A percentile compares a stretch with the other conserved stretches of the same genome.
Conservation (phyloP, 2,797 vertebrate genomes). For the Fundulus diaphanus region DNA sequence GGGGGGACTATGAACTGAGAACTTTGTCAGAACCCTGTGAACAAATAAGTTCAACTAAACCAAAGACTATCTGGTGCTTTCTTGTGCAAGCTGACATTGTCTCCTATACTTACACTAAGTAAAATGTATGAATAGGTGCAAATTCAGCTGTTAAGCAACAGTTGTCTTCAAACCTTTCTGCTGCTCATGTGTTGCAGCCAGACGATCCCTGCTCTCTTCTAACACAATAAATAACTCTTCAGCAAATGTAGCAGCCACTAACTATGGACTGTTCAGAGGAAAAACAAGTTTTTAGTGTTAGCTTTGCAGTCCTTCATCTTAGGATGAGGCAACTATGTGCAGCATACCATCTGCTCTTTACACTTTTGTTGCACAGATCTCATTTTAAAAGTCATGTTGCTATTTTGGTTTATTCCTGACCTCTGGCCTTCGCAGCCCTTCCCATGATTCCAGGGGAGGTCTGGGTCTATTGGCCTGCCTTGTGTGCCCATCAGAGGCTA, state of each 20-base stretch:
- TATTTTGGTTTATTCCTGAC: conserved; percentile 83
- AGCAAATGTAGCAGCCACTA: conserved; percentile 12
- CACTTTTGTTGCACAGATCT: conserved; percentile 74
- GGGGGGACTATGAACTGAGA: too few relatives aligned
- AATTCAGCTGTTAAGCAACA: conserved; percentile 24
- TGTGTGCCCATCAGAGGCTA: conserved; percentile 56
- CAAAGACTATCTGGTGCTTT: background rate
- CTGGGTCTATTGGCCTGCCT: conserved; percentile 51
- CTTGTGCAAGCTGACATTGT: background rate
- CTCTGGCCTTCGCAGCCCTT: conserved; percentile 79
- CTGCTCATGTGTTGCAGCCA: background rate
- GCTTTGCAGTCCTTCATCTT: background rate
- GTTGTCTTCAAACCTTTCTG: background rate
- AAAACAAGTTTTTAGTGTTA: conserved; percentile 18
- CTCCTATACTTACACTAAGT: background rate
- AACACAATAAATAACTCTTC: conserved; percentile 6
- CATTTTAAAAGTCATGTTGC: conserved; percentile 88
- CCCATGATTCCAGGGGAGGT: conserved; percentile 19
- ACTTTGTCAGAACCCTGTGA: background rate
- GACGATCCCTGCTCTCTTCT: background rate
- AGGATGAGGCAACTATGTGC: conserved; percentile 16
- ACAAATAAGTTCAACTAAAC: background rate
- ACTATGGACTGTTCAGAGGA: background rate
- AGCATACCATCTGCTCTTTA: conserved; percentile 77
- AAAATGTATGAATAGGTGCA: background rate